A percentile compares a stretch with the other conserved stretches of the same genome.
Evolutionary conservation across 2,113 vertebrate genomes (phyloP).

Genomic region (Oophaga pumilio): DNA sequence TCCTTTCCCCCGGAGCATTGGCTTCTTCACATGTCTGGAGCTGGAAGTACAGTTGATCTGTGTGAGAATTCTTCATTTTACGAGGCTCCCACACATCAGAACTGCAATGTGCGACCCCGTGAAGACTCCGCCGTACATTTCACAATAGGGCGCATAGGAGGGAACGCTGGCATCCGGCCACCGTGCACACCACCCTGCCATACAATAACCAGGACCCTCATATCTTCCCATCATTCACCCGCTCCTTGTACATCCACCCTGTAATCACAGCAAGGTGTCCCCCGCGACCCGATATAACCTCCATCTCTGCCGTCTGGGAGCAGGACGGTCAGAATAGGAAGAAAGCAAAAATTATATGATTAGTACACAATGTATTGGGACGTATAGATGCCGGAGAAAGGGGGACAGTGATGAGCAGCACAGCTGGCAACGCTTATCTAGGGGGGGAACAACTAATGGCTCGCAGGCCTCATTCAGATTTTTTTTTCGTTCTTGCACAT

Average conservation of each 20-base stretch:
- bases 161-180: neutral
- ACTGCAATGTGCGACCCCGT: neutral
- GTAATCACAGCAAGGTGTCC: neutral
- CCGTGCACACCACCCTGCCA: neutral
- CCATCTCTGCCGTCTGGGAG: no score
- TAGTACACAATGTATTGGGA: no score
- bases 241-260: neutral
- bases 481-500: no score
- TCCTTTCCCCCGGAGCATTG: slow-evolving; percentile 12
- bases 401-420: no score
- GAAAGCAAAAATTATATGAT: neutral
- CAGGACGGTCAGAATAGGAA: neutral
- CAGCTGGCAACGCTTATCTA: no score
- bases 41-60: slow-evolving; percentile 25
- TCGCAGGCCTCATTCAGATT: no score
- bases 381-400: no score
- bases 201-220: slow-evolving; percentile 2
- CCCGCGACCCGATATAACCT: neutral
- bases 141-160: neutral
- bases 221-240: neutral
- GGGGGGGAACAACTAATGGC: no score
- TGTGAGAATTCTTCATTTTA: slow-evolving; percentile 33
- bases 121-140: neutral
- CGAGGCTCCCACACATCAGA: slow-evolving; percentile 13
- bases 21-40: slow-evolving; percentile 11